These are phyloP conservation scores for Anguilla japonica DNA, from an alignment of 2,113 vertebrate species.

Conservation along the genomic window DNA sequence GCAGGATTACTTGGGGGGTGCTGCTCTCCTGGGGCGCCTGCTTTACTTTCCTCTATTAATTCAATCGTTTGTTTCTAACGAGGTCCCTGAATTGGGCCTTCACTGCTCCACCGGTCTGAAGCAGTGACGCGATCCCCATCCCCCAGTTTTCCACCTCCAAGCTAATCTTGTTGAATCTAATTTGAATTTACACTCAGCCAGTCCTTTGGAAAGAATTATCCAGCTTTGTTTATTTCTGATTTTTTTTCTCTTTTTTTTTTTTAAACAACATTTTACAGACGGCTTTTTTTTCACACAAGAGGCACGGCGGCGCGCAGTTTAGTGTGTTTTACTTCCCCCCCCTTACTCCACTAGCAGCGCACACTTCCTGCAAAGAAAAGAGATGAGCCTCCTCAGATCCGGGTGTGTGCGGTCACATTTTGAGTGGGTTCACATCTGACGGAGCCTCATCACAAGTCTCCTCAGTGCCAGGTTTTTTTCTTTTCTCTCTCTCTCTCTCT, in stretches of 20 bases:
- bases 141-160: neutral
- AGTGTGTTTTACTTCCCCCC: neutral
- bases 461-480: neutral
- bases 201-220: neutral
- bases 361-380: neutral
- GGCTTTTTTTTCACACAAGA: neutral
- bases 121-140: neutral
- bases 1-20: neutral
- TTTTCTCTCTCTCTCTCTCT: neutral
- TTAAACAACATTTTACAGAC: neutral
- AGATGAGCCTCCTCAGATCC: slow-evolving; percentile 14
- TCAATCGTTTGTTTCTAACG: neutral
- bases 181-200: neutral
- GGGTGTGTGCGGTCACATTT: slow-evolving; percentile 9
- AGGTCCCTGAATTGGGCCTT: neutral
- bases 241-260: neutral
- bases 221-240: neutral
- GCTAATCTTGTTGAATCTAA: neutral
- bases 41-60: neutral
- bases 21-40: too few relatives aligned
- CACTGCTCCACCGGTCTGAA: neutral
- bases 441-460: neutral
- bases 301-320: neutral
- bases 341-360: neutral
- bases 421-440: slow-evolving; percentile 15